Conservation (phyloP, 37 sponge, comb jelly and placozoan species). For the Aplysina aerophoba region DNA sequence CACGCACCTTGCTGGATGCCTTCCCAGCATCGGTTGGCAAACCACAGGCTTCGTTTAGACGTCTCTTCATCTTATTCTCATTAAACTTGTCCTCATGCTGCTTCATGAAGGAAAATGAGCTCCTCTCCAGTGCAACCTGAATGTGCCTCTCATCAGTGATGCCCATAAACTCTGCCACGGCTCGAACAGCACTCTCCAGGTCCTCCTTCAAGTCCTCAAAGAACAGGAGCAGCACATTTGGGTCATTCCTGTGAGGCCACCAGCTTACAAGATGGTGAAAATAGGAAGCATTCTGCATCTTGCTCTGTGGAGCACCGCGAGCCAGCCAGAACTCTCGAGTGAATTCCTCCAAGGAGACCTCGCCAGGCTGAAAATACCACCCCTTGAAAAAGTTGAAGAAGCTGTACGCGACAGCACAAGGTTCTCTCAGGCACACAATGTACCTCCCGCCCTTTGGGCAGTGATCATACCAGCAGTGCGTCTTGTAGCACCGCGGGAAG, state of each 20-base stretch:
- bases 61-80: not conserved
- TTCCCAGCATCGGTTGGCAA: too few species aligned
- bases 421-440: slow-evolving; percentile 29
- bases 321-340: not conserved
- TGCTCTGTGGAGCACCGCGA: not conserved
- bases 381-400: slow-evolving; percentile 11
- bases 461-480: slow-evolving; percentile 10
- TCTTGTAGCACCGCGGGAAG: slow-evolving; percentile 23
- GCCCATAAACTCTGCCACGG: slow-evolving; percentile 43
- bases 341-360: not conserved
- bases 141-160: not conserved
- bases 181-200: slow-evolving; percentile 25
- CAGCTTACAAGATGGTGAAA: slow-evolving; percentile 37
- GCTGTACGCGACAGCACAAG: slow-evolving; percentile 12
- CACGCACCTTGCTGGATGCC: too few species aligned
- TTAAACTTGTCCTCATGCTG: not conserved
- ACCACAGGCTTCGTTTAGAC: not conserved
- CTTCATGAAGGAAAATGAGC: not conserved
- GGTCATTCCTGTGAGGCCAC: slow-evolving; percentile 48
- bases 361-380: not conserved
- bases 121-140: not conserved
- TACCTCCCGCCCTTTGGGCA: slow-evolving; percentile 18
- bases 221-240: slow-evolving; percentile 42
- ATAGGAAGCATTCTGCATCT: slow-evolving; percentile 13
- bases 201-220: slow-evolving; percentile 54